phyloP scores from a whole-genome alignment of 2,113 vertebrate genomes.

The Caranx ignobilis region DNA sequence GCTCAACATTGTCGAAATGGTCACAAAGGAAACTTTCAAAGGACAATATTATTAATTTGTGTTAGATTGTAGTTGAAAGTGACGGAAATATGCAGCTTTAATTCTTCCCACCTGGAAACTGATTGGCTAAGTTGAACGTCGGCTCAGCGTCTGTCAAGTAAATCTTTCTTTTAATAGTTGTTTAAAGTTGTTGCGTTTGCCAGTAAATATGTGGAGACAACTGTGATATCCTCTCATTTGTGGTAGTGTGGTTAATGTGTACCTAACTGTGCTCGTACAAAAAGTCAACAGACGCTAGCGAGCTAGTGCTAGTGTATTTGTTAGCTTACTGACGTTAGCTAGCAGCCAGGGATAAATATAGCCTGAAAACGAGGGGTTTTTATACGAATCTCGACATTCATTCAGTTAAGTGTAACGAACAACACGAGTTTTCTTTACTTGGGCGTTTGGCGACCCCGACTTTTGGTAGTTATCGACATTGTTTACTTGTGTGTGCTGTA shows the following conservation, averaged over 20 bases:
- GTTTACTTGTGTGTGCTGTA: constrained; percentile 7
- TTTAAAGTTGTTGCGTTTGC: constrained; percentile 9
- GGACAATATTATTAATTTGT: neutral
- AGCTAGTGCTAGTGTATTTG: constrained; percentile 51
- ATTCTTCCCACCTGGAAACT: constrained; percentile 49
- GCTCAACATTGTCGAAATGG: neutral
- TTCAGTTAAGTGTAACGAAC: neutral
- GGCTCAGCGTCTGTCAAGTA: constrained; percentile 69
- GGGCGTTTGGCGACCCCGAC: accelerated
- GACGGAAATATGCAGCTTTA: constrained; percentile 49
- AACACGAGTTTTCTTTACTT: accelerated
- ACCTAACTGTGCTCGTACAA: too few species aligned
- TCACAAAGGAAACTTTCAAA: neutral
- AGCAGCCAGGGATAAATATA: constrained; percentile 1
- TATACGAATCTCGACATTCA: accelerated
- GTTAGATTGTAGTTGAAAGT: neutral
- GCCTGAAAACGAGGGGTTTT: neutral
- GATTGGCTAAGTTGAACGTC: constrained; percentile 68
- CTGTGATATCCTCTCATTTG: accelerated
- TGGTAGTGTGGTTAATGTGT: neutral
- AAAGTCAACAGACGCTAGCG: constrained; percentile 27
- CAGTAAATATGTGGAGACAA: neutral
- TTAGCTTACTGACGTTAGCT: constrained; percentile 66
- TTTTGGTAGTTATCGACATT: neutral
- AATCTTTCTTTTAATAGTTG: constrained; percentile 66